Evolutionary conservation across 2,888 invertebrate genomes (phyloP).

Genomic region (Nebria salina): DNA sequence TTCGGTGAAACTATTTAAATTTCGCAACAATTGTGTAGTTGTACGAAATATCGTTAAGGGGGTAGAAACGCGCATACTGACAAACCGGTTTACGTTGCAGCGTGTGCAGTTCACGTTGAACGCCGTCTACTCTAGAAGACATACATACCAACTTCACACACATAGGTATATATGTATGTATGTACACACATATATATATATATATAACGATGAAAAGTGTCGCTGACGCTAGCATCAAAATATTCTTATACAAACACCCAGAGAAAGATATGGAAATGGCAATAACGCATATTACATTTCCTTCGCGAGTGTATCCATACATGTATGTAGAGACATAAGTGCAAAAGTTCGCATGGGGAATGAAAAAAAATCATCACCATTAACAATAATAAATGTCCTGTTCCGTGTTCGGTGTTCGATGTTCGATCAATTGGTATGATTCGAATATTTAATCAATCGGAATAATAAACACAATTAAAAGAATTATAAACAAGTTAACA

Average conservation of each 20-base stretch:
- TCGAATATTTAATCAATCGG: neutral
- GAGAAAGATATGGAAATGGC: conserved; percentile 21
- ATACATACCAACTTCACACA: no score
- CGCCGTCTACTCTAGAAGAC: neutral
- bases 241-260: neutral
- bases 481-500: neutral
- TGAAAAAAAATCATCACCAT: neutral
- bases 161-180: neutral
- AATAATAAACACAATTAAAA: neutral
- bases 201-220: neutral
- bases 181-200: neutral
- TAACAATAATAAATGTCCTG: neutral
- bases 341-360: neutral
- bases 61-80: no score
- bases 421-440: no score
- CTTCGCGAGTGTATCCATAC: conserved; percentile 37
- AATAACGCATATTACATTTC: conserved; percentile 47
- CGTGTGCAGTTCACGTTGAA: no score
- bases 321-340: conserved; percentile 27
- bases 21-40: no score
- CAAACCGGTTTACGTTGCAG: no score
- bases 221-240: neutral
- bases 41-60: no score
- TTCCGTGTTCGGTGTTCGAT: no score
- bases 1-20: no score